Percentiles rank a stretch among this genome's conserved stretches.
Evolutionary conservation across 2,113 vertebrate genomes (phyloP).

Genomic region (Cryptotis parvus): DNA sequence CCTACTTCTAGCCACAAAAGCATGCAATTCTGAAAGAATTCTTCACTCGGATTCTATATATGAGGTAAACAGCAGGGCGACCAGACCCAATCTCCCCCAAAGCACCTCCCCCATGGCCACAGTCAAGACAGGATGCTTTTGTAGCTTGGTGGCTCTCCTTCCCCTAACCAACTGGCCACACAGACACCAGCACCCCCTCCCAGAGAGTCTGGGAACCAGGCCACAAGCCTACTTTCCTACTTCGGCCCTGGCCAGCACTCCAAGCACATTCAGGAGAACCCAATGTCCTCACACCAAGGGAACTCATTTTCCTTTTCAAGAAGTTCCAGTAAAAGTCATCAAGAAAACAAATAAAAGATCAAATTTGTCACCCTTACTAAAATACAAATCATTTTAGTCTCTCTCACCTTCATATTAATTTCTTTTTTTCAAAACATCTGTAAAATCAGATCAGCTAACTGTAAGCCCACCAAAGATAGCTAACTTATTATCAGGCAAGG

Average conservation of each 20-base stretch:
- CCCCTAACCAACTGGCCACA: background rate
- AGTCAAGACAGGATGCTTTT: background rate
- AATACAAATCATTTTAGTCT: constrained; percentile 21
- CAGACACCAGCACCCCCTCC: background rate
- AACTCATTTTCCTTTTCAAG: constrained; percentile 34
- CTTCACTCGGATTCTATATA: background rate
- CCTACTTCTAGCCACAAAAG: background rate
- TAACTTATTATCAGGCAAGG: background rate
- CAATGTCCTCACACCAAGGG: background rate
- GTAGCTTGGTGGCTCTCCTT: background rate
- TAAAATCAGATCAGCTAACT: constrained; percentile 9
- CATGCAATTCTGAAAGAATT: background rate
- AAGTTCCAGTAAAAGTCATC: constrained; percentile 2
- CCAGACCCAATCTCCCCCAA: background rate
- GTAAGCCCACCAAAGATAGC: background rate
- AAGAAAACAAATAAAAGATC: background rate
- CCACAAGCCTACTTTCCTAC: background rate
- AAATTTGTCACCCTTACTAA: constrained; percentile 31
- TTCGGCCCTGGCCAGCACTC: background rate
- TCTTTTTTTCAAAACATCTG: constrained; percentile 14
- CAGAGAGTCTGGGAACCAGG: background rate
- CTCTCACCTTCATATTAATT: background rate
- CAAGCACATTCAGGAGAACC: background rate
- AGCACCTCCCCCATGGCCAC: background rate
- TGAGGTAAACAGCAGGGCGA: background rate